Percentiles rank a stretch among this genome's conserved stretches.
phyloP scores from a whole-genome alignment of 2,113 vertebrate species.

The Empidonax traillii region DNA sequence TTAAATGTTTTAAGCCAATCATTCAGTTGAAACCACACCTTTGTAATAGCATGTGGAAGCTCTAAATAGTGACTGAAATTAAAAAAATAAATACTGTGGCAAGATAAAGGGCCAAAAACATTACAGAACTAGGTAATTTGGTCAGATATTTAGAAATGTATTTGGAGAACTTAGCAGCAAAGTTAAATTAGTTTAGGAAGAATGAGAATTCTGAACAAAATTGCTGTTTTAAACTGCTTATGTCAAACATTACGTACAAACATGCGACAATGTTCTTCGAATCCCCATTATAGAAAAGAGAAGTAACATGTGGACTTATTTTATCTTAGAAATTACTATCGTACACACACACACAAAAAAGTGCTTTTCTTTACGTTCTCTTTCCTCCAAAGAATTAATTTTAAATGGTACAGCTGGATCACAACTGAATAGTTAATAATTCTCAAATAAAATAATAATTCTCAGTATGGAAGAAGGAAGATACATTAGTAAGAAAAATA shows the following conservation, averaged over 20 bases:
- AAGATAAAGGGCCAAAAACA: not conserved
- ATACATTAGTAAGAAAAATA: not conserved
- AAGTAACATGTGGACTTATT: not conserved
- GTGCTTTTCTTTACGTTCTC: not conserved
- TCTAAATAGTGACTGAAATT: not conserved
- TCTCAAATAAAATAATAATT: not conserved
- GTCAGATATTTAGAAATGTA: not conserved
- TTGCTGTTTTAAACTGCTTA: not conserved
- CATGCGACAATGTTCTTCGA: not conserved
- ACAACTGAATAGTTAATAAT: conserved; percentile 16
- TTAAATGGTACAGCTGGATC: not conserved
- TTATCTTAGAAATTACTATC: not conserved
- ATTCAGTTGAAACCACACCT: not conserved
- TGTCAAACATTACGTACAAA: not conserved
- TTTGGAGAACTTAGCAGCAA: not conserved
- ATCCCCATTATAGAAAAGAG: not conserved
- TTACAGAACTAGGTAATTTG: not conserved
- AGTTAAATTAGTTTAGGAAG: not conserved
- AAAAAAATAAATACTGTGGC: not conserved
- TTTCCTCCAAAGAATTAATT: not conserved
- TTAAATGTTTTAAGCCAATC: not conserved
- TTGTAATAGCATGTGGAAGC: not conserved
- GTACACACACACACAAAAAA: not conserved
- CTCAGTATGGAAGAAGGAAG: not conserved
- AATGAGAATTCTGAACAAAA: not conserved